A percentile compares a stretch with the other conserved stretches of the same genome.
Evolutionary conservation across 2,888 invertebrate species (phyloP).

Genomic region (Hydrotaea cyrtoneurina): DNA sequence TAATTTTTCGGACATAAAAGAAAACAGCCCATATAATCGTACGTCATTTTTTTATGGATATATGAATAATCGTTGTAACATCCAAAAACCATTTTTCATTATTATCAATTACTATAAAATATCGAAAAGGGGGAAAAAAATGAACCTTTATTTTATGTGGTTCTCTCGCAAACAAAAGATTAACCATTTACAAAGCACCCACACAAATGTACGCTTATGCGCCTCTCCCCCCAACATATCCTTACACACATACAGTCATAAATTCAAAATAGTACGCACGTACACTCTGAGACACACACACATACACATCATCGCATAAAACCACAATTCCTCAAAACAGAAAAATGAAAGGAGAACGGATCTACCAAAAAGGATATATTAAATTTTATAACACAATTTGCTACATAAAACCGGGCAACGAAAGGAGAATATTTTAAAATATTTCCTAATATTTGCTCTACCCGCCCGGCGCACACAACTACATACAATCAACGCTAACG

Average conservation of each 20-base stretch:
- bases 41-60: neutral
- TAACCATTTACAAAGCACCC: neutral
- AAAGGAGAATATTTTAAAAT: neutral
- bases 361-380: slow-evolving; percentile 8
- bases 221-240: neutral
- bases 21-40: neutral
- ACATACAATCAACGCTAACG: slow-evolving; percentile 22
- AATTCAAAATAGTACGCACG: neutral
- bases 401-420: neutral
- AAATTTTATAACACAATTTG: slow-evolving; percentile 39
- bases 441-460: neutral
- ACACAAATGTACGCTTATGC: neutral
- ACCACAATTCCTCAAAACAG: neutral
- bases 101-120: slow-evolving; percentile 27
- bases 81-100: slow-evolving; percentile 26
- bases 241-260: neutral
- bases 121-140: neutral
- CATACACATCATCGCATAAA: neutral
- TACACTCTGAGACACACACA: neutral
- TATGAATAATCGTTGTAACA: slow-evolving; percentile 9
- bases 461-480: neutral
- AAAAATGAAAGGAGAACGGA: neutral
- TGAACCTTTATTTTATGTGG: slow-evolving; percentile 2
- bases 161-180: neutral
- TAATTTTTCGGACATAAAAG: neutral